Conservation (phyloP, 2,888 invertebrate species). For the Cephus rjabovi region DNA sequence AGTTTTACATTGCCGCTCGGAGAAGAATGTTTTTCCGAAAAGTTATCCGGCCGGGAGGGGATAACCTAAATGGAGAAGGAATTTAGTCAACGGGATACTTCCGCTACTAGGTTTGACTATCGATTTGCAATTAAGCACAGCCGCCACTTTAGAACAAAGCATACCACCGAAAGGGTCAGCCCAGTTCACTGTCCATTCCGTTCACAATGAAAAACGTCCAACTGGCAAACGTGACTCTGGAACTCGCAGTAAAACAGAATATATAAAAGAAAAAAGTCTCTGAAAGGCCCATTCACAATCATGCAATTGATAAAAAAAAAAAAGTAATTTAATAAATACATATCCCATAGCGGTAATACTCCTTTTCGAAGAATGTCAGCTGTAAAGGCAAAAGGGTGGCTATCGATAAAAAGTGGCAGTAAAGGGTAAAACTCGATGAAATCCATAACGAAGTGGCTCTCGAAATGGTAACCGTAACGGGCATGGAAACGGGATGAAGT, state of each 20-base stretch:
- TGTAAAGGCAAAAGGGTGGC: neutral
- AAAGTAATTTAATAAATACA: neutral
- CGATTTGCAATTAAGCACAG: constrained; percentile 47
- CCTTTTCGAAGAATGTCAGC: neutral
- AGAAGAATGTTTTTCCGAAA: neutral
- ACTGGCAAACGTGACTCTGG: neutral
- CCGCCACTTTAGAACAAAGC: constrained; percentile 38
- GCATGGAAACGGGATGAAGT: neutral
- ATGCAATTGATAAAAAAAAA: neutral
- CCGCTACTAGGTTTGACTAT: constrained; percentile 20
- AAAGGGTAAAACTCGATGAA: neutral
- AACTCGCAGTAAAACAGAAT: neutral
- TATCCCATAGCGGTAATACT: neutral
- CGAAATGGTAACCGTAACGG: constrained; percentile 1
- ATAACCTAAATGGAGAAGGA: neutral
- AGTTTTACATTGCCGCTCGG: neutral
- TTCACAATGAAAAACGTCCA: neutral
- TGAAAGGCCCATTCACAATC: neutral
- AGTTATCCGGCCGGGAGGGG: neutral
- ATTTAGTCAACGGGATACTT: constrained; percentile 11
- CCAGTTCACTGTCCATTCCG: neutral
- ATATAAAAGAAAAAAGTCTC: neutral
- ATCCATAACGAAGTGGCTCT: neutral
- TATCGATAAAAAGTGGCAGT: neutral
- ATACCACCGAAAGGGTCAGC: neutral